Base-by-base conservation (phyloP, 53 echinoderm and acorn worm genomes). In the Antedon mediterranea region DNA sequence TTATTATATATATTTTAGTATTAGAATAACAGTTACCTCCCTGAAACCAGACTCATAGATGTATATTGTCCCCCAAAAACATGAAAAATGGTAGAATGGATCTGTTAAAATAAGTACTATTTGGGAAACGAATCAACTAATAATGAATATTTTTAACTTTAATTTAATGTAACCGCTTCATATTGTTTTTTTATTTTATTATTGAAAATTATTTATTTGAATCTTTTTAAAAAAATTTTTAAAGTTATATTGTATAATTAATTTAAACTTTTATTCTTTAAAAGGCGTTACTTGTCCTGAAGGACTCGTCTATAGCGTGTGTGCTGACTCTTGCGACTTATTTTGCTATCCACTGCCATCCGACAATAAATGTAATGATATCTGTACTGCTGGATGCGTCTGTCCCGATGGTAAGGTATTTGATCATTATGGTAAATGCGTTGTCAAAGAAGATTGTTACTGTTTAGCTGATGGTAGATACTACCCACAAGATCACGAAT, bases 341-440 rank as follows among this genome's bases (percentile, higher is more conserved):
- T 87, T 91, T 0, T 94, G 95, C 72, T 91, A 28, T 79, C 82
- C 11, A 77, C 57, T 18, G 23, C 57, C 57, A 3, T 11, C 23
- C 57, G 43, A 74, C 14, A 76, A 75, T 0, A 30, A 34, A 30
- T 94, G 95, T 43, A 79, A 79, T 31, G 85, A 91, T 28, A 87
- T 85, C 28, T 94, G 95, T 74, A 81, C 85, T 0, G 85, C 89
- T 30, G 95, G 95, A 1, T 88, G 88, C 73, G 44, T 76, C 72
- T 88, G 88, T 43, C 82, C 81, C 29, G 3, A 37, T 11, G 82
- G 85, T 57, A 81, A 31, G 43, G 85, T 88, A 29, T 27, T 70
- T 0, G 76, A 37, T 42, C 74, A 43, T 9, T 28, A 71, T 29
- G 88, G 88, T 0, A 41, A n/a, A 43, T 88, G 88, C 70, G 73